Percentiles rank a stretch among this genome's conserved stretches.
Conservation (phyloP, 2,113 vertebrate species). For the Eulemur macaco region DNA sequence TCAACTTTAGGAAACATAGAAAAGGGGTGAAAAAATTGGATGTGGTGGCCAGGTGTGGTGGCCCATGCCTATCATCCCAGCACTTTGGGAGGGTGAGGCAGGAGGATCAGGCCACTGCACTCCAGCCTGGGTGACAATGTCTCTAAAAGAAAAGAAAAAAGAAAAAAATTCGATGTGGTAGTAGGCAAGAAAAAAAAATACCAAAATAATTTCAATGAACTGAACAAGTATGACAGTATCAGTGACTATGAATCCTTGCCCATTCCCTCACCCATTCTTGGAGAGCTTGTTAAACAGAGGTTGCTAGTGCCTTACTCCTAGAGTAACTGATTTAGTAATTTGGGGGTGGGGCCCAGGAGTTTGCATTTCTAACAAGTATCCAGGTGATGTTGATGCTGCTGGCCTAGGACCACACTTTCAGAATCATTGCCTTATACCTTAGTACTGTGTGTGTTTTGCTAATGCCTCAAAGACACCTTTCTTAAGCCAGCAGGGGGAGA, state of each 20-base stretch:
- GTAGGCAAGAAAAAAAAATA: neutral
- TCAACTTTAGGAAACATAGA: slow-evolving; percentile 1
- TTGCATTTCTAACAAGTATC: neutral
- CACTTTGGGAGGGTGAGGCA: too few relatives aligned
- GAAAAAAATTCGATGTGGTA: neutral
- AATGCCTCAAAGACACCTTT: neutral
- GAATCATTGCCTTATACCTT: neutral
- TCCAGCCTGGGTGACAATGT: too few relatives aligned
- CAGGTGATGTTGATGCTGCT: neutral
- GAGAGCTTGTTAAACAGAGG: neutral
- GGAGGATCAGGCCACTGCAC: too few relatives aligned
- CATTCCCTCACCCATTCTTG: neutral
- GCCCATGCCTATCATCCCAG: too few relatives aligned
- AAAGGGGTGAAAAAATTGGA: neutral
- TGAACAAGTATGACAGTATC: neutral
- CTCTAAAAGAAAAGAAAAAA: too few relatives aligned
- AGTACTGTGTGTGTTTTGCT: neutral
- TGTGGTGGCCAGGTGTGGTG: too few relatives aligned
- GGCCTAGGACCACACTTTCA: neutral
- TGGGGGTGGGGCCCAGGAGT: neutral
- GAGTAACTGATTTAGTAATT: neutral
- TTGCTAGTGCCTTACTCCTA: neutral
- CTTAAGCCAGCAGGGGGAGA: slow-evolving; percentile 54
- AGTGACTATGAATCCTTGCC: neutral
- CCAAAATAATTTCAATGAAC: neutral